Evolutionary conservation across 2,113 vertebrate genomes (phyloP), one percentile per base, ranked within the genome.

Genomic region (Chamaea fasciata): DNA sequence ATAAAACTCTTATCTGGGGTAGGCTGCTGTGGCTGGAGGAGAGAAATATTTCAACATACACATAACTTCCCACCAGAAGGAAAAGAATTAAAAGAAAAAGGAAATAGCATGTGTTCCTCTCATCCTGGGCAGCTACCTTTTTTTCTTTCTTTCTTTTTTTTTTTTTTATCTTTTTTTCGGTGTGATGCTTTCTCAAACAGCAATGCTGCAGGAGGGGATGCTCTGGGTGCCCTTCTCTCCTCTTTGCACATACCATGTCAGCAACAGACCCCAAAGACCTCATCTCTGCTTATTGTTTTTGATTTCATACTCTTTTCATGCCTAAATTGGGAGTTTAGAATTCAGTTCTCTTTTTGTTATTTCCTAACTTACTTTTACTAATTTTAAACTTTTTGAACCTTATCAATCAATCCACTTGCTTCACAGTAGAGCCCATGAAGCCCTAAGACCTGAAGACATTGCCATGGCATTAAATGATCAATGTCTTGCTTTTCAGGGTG

Each of bases 111-210:
- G 6, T n/a, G 27, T 1, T 70, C 8, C 67, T 87, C 52, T 89
- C 0, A 0, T 60, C 60, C 8, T 1, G 0, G n/a, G 41, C 3
- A 4, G 7, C 13, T 91, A 28, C 1, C 1, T 41, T 59, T 33
- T 6, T 26, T 12, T 22, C n/a, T n/a, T n/a, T n/a, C n/a, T n/a
- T n/a, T n/a, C n/a, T 37, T 60, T n/a, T 9, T 19, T 19, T 44
- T 19, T 44, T 9, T 19, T 44, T 44, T 16, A 17, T 3, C 6
- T 6, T 22, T 22, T 47, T 55, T 60, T 53, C 15, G 1, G 10
- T 5, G 0, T 81, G n/a, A 42, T 41, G 2, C 47, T 64, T 92
- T 87, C 37, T 89, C 41, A 71, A 56, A 41, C 0, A 7, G 4
- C 46, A 50, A 28, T 9, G 5, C 13, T 47, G 8, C 4, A 19